Conservation (phyloP, 2,113 vertebrate species). For the Podarcis muralis region DNA sequence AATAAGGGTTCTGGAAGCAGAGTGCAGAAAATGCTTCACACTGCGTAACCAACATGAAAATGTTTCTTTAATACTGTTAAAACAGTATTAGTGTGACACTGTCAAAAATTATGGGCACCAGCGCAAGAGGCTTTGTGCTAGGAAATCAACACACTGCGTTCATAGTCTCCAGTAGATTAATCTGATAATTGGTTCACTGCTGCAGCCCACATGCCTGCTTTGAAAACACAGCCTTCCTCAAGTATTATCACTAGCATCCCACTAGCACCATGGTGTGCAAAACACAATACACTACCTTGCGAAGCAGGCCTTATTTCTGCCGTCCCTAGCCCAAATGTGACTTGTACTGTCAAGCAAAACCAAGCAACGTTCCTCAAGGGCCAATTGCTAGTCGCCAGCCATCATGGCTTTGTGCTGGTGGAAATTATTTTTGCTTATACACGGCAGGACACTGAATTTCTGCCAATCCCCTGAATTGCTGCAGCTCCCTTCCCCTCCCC, state of each 20-base stretch:
- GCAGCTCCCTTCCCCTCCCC: too few species aligned
- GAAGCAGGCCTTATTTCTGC: not conserved
- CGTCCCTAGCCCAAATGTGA: not conserved
- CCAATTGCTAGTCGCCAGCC: not conserved
- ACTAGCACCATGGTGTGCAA: not conserved
- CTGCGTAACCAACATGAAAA: not conserved
- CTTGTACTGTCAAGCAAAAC: not conserved
- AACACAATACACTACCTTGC: not conserved
- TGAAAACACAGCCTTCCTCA: not conserved
- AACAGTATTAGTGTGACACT: not conserved
- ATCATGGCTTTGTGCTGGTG: too few species aligned
- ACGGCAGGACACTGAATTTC: not conserved
- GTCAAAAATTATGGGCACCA: not conserved
- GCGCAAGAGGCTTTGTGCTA: not conserved
- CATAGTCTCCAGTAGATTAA: constrained; percentile 11
- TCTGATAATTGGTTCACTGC: not conserved
- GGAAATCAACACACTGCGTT: not conserved
- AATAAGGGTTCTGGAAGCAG: constrained; percentile 32
- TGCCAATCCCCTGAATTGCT: too few species aligned
- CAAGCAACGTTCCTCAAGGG: not conserved
- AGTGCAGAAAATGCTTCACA: not conserved
- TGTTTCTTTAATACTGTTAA: not conserved
- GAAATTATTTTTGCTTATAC: not conserved
- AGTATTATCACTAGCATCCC: not conserved
- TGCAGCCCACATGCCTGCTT: not conserved